Evolutionary conservation across 2,888 invertebrate genomes (phyloP), one percentile per base, ranked within the genome.

Genomic region (Anthophora plumipes): DNA sequence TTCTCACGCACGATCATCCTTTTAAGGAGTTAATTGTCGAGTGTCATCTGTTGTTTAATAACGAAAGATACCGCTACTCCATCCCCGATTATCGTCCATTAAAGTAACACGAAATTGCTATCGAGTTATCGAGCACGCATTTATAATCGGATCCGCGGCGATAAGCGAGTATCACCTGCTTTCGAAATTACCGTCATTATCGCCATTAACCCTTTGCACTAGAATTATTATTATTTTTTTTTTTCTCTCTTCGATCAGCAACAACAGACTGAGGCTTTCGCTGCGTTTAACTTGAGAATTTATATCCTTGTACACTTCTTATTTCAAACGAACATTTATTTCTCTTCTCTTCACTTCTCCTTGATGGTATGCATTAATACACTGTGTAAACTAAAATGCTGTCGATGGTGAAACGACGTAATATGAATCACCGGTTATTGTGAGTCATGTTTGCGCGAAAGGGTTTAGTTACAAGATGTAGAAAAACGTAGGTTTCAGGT

Each of bases 91-190:
- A 78, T 78, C 80, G 72, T 73, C 80, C 80, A 80, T 80, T 80
- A 80, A 80, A 78, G 72, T 72, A 78, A 80, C 80, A 80, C 72
- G 80, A 63, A 80, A 80, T 78, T 64, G 80, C 80, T 80, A 80
- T 80, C 80, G 80, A 63, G 73, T 80, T 80, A 80, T 80, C 80
- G 80, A 68, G 78, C 67, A 39, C 67, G 72, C 80, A 80, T 80
- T 80, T 80, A 80, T 80, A 80, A 80, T 78, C 80, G 68, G 72
- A 80, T 78, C 70, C 72, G 63, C 22, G 20, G 43, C 61, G 80
- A 80, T 80, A 80, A 78, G 78, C 54, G 59, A 25, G 25, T 64
- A 72, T 78, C 80, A 78, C 72, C 80, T 80, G 78, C 72, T 73
- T 78, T 78, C 64, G 59, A 72, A 80, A 80, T 80, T 72, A 78